phyloP scores from a whole-genome alignment of 2,113 vertebrate species.

The Machaerirhynchus nigripectus region DNA sequence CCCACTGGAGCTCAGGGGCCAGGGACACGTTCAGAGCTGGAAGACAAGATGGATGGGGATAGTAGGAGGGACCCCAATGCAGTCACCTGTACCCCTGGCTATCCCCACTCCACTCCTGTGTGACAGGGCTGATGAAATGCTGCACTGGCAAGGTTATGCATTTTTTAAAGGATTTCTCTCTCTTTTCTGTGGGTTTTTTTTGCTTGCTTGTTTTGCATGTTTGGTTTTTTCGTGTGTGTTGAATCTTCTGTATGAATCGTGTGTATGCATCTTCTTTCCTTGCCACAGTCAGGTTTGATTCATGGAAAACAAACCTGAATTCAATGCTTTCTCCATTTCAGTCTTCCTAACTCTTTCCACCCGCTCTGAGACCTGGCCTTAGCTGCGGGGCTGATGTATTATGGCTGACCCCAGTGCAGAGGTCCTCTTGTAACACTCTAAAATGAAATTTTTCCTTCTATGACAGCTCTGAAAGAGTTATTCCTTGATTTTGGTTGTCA shows the following conservation, averaged over 20 bases:
- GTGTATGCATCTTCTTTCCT: not conserved
- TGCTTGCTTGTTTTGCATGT: not conserved
- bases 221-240: no score
- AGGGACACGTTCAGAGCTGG: accelerated
- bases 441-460: not conserved
- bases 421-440: not conserved
- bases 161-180: not conserved
- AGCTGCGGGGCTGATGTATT: not conserved
- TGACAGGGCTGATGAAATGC: not conserved
- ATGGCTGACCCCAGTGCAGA: not conserved
- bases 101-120: no score
- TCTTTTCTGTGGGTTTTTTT: not conserved
- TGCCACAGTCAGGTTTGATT: not conserved
- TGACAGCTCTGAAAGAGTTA: not conserved
- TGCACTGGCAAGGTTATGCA: not conserved
- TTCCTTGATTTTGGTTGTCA: not conserved
- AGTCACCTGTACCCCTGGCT: not conserved
- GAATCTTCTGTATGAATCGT: no score
- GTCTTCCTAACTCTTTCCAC: not conserved
- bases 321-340: not conserved
- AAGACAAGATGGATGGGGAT: not conserved
- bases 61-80: not conserved
- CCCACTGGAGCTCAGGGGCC: not conserved
- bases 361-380: not conserved
- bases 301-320: not conserved